Evolutionary conservation across 92 coral and sea anemone genomes (phyloP), one percentile per base, ranked within the genome.

Genomic region (Muricea muricata): DNA sequence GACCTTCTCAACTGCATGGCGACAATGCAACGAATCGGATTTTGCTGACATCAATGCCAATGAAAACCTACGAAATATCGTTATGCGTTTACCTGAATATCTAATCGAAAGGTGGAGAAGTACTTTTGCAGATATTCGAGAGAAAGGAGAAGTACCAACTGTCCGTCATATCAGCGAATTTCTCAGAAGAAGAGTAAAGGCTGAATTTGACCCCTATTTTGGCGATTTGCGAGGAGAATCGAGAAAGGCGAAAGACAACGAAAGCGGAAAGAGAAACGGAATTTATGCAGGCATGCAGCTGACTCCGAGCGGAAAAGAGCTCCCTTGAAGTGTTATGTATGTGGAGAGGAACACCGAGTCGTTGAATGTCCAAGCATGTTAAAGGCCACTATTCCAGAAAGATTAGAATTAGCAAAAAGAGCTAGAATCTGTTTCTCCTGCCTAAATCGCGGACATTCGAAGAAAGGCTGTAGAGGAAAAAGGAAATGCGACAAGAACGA

Each of bases 161-260:
- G 54, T 85, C 33, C 65, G 61, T 33, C 88, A 85, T 57, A 61
- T 85, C 31, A 74, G 65, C 78, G 81, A 75, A 18, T 85, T 74
- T 35, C 65, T 85, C 6, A 65, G 89, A 32, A 86, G 67, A 30
- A 28, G 85, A 15, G 85, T 68, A 6, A 86, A 86, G 67, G 81
- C 89, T 9, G 85, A 86, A 65, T 87, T 81, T 60, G 86, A 87
- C 48, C 90, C 83, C 2, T 86, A 87, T 33, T 81, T 87, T 56
- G 90, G 90, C 0, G 86, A 81, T 21, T 24, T 86, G 1, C 73
- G 46, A 13, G 68, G 85, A 70, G 80, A 85, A 18, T 20, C 26
- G n/a, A 63, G 29, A 33, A 75, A 75, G 39, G 73, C 58, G 1
- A 48, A 46, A 61, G 70, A 70, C 31, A 70, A 20, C 39, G 39